Evolutionary conservation across 1,140 invertebrate species (phyloP), one percentile per base, ranked within the genome.

Genomic region (Sminthurides bifidus): DNA sequence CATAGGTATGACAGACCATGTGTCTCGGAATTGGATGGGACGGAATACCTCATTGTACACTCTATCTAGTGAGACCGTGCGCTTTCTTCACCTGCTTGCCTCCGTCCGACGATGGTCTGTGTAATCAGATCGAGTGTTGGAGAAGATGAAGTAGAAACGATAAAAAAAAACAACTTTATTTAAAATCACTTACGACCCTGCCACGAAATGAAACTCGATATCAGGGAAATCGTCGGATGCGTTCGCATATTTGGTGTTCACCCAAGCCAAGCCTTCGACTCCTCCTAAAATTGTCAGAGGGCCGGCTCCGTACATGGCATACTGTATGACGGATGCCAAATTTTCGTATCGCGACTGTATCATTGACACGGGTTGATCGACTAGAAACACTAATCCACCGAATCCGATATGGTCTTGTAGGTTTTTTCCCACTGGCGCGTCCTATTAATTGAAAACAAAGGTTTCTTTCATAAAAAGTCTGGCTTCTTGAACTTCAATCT

Each of bases 131-230:
- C n/a, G 33, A 10, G 33, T 35, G n/a, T n/a, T n/a, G n/a, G n/a
- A n/a, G n/a, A n/a, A n/a, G n/a, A n/a, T n/a, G n/a, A n/a, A n/a
- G n/a, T n/a, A n/a, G n/a, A n/a, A n/a, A n/a, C n/a, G n/a, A n/a
- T n/a, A n/a, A n/a, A n/a, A 35, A 35, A 12, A 35, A 35, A 35
- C 33, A 19, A n/a, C n/a, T n/a, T n/a, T n/a, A n/a, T n/a, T 44
- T 44, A 27, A 48, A 49, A 27, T 5, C 8, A 52, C 62, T 64
- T 59, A 64, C 1, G 85, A 87, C 0, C 87, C 88, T 0, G 87
- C 89, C n/a, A 91, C 78, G 61, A 92, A 92, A 68, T 92, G 90
- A 58, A 93, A 83, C 63, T 94, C 88, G 19, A 92, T 89, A 66
- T 94, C 90, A 0, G 90, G 90, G 67, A 81, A 92, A 67, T 93